phyloP scores from a whole-genome alignment of 2,888 invertebrate species.

The Dolomedes plantarius region DNA sequence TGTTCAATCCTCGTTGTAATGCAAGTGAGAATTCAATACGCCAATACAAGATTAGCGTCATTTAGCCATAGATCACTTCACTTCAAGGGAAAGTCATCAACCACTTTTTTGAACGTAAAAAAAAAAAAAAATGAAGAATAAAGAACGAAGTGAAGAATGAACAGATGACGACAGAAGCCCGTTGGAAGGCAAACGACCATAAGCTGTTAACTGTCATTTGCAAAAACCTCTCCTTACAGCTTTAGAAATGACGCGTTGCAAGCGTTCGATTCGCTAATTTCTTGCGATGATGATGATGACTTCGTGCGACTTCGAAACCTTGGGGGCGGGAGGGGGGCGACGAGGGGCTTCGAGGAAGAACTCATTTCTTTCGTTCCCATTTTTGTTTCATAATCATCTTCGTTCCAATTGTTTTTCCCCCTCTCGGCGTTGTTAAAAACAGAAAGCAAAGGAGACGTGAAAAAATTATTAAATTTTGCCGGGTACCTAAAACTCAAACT shows the following conservation, averaged over 20 bases:
- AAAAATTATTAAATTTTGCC: slow-evolving; percentile 68
- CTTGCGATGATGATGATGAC: slow-evolving; percentile 66
- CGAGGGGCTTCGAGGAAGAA: neutral
- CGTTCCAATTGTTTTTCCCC: slow-evolving; percentile 15
- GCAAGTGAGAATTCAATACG: slow-evolving; percentile 51
- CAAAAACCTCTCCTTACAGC: slow-evolving; percentile 54
- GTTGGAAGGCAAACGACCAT: slow-evolving; percentile 69
- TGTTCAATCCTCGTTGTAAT: slow-evolving; percentile 29
- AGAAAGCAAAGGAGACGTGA: slow-evolving; percentile 46
- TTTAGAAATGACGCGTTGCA: slow-evolving; percentile 60
- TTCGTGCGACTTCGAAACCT: slow-evolving; percentile 24
- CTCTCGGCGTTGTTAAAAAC: slow-evolving; percentile 16
- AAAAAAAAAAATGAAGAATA: slow-evolving; percentile 24
- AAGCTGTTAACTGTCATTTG: slow-evolving; percentile 71
- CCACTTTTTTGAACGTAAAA: slow-evolving; percentile 52
- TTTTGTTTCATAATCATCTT: slow-evolving; percentile 68
- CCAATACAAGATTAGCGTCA: slow-evolving; percentile 70
- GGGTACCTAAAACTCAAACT: slow-evolving; percentile 53
- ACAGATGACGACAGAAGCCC: slow-evolving; percentile 28
- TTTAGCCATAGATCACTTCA: slow-evolving; percentile 70
- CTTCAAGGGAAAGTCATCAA: slow-evolving; percentile 66
- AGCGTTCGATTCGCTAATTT: slow-evolving; percentile 67
- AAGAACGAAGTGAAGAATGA: neutral
- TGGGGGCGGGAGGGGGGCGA: neutral
- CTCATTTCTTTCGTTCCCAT: slow-evolving; percentile 36